Percentiles rank a stretch among this genome's conserved stretches.
Conservation (phyloP, 2,113 vertebrate species). For the Cichladusa arquata region DNA sequence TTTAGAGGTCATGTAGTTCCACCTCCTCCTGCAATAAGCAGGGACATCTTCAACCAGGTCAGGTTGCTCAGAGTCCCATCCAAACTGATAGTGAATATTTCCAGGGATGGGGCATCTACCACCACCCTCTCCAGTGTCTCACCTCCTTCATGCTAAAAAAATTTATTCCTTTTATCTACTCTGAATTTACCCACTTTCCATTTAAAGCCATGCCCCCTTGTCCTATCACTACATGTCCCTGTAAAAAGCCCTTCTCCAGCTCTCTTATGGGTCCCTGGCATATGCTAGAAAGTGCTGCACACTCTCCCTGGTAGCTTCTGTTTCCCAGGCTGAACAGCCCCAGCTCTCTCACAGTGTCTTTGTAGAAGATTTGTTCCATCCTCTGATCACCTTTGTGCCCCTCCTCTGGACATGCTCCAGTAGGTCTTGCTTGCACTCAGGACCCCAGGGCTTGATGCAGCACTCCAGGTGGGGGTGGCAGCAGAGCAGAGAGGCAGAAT, state of each 20-base stretch:
- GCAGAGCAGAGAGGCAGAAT: neutral
- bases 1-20: neutral
- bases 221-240: neutral
- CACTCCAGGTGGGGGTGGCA: neutral
- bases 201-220: neutral
- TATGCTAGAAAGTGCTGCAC: neutral
- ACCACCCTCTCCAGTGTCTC: neutral
- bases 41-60: neutral
- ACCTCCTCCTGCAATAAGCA: neutral
- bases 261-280: neutral
- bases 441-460: neutral
- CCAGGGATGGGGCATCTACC: neutral
- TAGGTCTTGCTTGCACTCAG: neutral
- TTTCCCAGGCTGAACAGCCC: neutral
- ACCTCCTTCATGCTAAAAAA: neutral
- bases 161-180: neutral
- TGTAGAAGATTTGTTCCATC: neutral
- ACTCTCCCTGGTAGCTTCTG: fast-evolving
- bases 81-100: neutral
- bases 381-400: neutral
- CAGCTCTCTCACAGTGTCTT: neutral
- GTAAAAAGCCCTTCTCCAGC: neutral
- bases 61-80: neutral
- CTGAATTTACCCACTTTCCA: neutral
- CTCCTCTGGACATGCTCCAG: fast-evolving